Percentiles rank a stretch among this genome's conserved stretches.
Conservation (phyloP, 2,888 invertebrate species). For the Embidobia sp. region DNA sequence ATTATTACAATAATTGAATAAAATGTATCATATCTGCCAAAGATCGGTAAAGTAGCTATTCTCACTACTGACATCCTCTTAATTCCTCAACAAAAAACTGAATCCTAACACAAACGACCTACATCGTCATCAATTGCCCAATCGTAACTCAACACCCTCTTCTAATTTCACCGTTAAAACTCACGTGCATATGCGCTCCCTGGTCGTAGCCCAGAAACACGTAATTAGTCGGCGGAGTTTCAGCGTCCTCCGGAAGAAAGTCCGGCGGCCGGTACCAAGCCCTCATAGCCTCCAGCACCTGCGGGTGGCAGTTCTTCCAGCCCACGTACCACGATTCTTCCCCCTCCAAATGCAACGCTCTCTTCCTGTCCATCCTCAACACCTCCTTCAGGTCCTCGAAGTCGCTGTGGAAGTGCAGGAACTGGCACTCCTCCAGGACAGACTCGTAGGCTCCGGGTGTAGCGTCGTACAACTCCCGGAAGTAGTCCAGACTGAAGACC, state of each 20-base stretch:
- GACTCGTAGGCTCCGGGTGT: slow-evolving; percentile 88
- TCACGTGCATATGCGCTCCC: slow-evolving; percentile 95
- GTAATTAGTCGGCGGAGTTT: slow-evolving; percentile 93
- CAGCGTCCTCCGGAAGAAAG: slow-evolving; percentile 94
- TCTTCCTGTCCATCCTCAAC: slow-evolving; percentile 87
- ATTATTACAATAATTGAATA: too few relatives aligned
- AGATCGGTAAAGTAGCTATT: too few relatives aligned
- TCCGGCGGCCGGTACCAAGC: slow-evolving; percentile 90
- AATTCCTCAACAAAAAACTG: too few relatives aligned
- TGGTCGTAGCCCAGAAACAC: slow-evolving; percentile 95
- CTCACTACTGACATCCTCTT: too few relatives aligned
- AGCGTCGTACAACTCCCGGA: slow-evolving; percentile 87
- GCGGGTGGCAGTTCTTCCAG: slow-evolving; percentile 95
- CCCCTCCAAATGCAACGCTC: slow-evolving; percentile 85
- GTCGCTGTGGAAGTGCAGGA: slow-evolving; percentile 92
- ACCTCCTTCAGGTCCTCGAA: slow-evolving; percentile 89
- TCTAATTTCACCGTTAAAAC: slow-evolving; percentile 70
- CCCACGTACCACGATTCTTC: slow-evolving; percentile 94
- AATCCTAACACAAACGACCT: too few relatives aligned
- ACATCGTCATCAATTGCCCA: too few relatives aligned
- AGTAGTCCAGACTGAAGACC: slow-evolving; percentile 86
- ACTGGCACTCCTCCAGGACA: slow-evolving; percentile 91
- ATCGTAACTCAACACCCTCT: too few relatives aligned
- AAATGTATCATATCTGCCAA: too few relatives aligned
- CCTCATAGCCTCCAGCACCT: slow-evolving; percentile 87